Conservation (phyloP, 2,888 invertebrate genomes). For the Tachina lurida region DNA sequence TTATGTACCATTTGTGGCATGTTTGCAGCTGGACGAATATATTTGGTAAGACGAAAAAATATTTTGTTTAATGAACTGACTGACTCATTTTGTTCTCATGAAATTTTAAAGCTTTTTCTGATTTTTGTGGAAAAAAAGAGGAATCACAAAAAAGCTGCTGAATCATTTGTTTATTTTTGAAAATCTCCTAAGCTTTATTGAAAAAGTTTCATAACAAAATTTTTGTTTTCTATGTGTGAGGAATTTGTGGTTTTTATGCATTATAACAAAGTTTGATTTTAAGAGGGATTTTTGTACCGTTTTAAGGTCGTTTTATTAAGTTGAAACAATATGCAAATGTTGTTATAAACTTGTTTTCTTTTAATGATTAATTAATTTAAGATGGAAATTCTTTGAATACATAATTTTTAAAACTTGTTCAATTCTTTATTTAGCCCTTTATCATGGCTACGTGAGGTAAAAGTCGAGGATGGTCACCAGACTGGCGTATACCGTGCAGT, state of each 20-base stretch:
- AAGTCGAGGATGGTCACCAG: background rate
- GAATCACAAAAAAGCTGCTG: conserved; percentile 50
- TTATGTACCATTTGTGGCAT: background rate
- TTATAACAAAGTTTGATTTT: background rate
- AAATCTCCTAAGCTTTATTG: conserved; percentile 4
- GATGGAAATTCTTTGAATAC: background rate
- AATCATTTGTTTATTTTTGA: conserved; percentile 49
- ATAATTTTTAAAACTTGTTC: background rate
- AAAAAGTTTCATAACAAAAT: background rate
- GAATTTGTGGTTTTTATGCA: conserved; percentile 2
- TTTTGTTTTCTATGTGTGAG: conserved; percentile 21
- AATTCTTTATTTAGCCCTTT: background rate
- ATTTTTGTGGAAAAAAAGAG: background rate
- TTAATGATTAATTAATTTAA: background rate
- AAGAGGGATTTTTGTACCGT: background rate
- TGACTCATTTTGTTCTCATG: conserved; percentile 56
- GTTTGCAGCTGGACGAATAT: background rate
- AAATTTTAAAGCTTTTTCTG: conserved; percentile 39
- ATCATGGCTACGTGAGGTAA: background rate
- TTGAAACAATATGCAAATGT: conserved; percentile 16
- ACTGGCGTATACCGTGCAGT: background rate
- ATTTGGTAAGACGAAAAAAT: background rate
- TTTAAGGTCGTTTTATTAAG: background rate
- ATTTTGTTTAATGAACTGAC: conserved; percentile 5
- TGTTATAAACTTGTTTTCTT: background rate